Base-by-base conservation (phyloP, 2,797 vertebrate genomes). In the Orestias chungarensis region DNA sequence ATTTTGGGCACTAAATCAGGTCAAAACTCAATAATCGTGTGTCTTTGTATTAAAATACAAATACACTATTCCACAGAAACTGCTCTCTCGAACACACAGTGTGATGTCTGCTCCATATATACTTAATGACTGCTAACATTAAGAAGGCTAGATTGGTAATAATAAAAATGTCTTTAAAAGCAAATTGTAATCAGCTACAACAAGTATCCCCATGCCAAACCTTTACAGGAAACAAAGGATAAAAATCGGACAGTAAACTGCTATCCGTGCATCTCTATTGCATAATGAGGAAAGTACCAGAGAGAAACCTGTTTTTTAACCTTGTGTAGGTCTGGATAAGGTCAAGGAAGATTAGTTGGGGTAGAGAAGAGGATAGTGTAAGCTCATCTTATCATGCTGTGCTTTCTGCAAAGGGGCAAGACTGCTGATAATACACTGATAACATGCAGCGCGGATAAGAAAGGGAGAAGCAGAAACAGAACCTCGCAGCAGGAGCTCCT, bases 371-470 rank as follows among this genome's bases (percentile, higher is more conserved):
- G 79, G 82, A 82, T 82, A 88, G 75, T 65, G 83, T 76, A 78
- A 73, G 68, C 72, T 87, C 80, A 70, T 87, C 80, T 87, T 62
- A 88, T 92, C 88, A 78, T 23, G 67, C 79, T 76, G 82, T 70
- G 85, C 83, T 85, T 78, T 87, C 82, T 80, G 82, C 82, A 73
- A 86, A 78, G 85, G 80, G 85, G 75, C 71, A 76, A 81, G 76
- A 85, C 80, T 83, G 82, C 77, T 81, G 86, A 93, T 87, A 86
- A 88, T 75, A 87, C 79, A 87, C 79, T 83, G 89, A 89, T 82
- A 89, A 85, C 75, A 76, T 81, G 80, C 66, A 12, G 61, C 1
- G 69, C 57, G 68, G 72, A 73, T 75, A 77, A 74, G 29, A 52
- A 80, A 82, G 80, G 52, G 79, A 79, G 83, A 83, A 76, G 75